Evolutionary conservation across 2,888 invertebrate species (phyloP), one percentile per base, ranked within the genome.

Genomic region (Lasius platythorax): DNA sequence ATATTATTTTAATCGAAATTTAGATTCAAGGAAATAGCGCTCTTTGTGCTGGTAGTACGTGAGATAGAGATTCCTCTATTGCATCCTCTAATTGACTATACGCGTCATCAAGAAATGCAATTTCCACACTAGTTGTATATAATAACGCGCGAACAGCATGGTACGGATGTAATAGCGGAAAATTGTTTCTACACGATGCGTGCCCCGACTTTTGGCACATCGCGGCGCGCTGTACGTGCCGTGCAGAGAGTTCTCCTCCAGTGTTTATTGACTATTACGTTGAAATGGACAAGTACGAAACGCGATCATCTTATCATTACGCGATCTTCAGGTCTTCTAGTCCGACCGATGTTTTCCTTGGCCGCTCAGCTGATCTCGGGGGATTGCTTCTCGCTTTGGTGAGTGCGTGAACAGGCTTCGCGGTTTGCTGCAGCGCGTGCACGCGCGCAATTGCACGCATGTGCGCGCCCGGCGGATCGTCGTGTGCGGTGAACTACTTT

Each of bases 281-380:
- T 43, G 82, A 75, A 75, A 74, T 74, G 75, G 64, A 66, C 30
- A 50, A 46, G 46, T 74, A 66, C 58, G 58, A 74, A 75, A 70
- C 82, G n/a, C 53, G 85, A 82, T 75, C 63, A 85, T 85, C 75
- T 74, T 68, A 85, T 82, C 85, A 18, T 68, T 37, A 58, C 75
- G 56, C 37, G 82, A 75, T 82, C 63, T 58, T n/a, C 56, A 37
- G 40, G 23, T 73, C 56, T 82, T 30, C 66, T 56, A 43, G 82
- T 18, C 40, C 40, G 56, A 64, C 66, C 72, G 50, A 76, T 85
- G 83, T 85, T 85, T 83, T 83, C 83, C 58, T 85, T 85, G 85
- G 85, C 56, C 33, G 76, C 37, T 37, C 66, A 63, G 61, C 50
- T 58, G 67, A 68, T 75, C 78, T 53, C 23, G 56, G 66, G 56